Conservation (phyloP, 2,113 vertebrate genomes). For the Myiozetetes cayanensis region DNA sequence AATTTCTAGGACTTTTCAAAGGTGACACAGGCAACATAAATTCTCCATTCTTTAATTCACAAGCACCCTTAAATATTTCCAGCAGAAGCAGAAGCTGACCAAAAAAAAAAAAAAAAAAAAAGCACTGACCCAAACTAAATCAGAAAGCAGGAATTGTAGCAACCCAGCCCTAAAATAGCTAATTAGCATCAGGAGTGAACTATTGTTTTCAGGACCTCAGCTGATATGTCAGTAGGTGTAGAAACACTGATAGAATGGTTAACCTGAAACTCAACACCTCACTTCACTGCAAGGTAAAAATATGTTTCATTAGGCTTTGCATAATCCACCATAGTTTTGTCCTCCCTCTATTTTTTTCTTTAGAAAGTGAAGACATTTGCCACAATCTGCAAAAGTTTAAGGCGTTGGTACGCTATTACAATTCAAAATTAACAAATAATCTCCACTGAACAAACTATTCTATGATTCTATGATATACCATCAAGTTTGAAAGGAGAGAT, state of each 20-base stretch:
- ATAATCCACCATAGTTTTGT: background rate
- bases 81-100: background rate
- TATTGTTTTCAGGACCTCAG: background rate
- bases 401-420: rapidly evolving
- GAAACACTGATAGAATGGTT: background rate
- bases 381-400: background rate
- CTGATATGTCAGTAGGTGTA: rapidly evolving
- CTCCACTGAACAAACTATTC: background rate
- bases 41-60: background rate
- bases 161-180: background rate
- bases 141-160: background rate
- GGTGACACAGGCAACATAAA: background rate
- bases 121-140: background rate
- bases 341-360: background rate
- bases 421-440: background rate
- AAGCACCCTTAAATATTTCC: background rate
- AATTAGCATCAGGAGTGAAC: background rate
- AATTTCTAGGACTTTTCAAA: background rate
- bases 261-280: background rate
- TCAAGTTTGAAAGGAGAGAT: background rate
- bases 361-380: background rate
- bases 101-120: no score
- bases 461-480: background rate
- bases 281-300: background rate
- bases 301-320: background rate